phyloP scores from a whole-genome alignment of 2,797 vertebrate species.

The Sandelia bainsii region DNA sequence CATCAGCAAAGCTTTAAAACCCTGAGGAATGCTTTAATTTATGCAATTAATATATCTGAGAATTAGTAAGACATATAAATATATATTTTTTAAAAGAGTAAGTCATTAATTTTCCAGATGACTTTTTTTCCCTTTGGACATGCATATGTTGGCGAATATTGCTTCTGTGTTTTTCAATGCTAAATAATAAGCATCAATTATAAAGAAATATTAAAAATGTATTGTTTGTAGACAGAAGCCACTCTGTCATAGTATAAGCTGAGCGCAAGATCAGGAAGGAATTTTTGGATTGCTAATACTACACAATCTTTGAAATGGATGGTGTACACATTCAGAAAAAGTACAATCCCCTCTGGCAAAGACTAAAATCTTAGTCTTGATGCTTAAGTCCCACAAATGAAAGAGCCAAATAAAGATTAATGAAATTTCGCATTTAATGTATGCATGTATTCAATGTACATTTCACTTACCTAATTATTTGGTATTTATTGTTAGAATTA shows the following conservation, averaged over 20 bases:
- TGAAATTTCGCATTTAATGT: background rate
- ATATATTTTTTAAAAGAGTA: conserved; percentile 29
- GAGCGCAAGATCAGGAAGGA: background rate
- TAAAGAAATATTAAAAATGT: conserved; percentile 29
- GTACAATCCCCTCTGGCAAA: background rate
- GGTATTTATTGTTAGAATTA: too few species aligned
- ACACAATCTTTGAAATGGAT: conserved; percentile 17
- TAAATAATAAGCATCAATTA: conserved; percentile 29
- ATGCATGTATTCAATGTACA: too few species aligned
- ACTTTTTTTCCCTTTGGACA: conserved; percentile 55
- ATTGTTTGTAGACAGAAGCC: conserved; percentile 8
- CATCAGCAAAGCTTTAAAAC: conserved; percentile 44
- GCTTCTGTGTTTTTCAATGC: conserved; percentile 40
- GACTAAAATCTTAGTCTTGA: background rate
- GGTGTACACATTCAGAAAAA: conserved; percentile 10
- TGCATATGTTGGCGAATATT: conserved; percentile 53
- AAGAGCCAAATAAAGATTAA: too few species aligned
- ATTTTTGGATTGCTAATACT: background rate
- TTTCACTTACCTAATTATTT: too few species aligned
- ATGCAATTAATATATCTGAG: conserved; percentile 62
- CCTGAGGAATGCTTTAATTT: conserved; percentile 55
- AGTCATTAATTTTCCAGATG: conserved; percentile 61
- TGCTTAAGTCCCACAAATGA: too few species aligned
- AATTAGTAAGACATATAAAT: conserved; percentile 52
- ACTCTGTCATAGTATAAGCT: background rate